These are phyloP conservation scores for Lepidothrix coronata DNA, from an alignment of 2,113 vertebrate species.

Conservation along the genomic window DNA sequence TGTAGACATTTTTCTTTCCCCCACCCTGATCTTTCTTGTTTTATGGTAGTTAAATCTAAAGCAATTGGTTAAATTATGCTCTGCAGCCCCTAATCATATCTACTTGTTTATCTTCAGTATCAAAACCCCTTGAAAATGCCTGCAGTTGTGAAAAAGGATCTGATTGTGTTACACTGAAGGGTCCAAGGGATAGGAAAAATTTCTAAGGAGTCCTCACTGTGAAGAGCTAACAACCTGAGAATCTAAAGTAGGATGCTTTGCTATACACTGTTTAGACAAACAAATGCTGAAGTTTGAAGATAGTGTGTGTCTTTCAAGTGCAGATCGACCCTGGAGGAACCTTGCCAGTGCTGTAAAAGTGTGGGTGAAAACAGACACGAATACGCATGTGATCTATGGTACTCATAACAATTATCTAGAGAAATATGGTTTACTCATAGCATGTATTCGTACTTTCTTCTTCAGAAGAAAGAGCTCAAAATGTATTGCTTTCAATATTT, in stretches of 20 bases:
- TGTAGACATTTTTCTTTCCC: not conserved
- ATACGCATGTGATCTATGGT: not conserved
- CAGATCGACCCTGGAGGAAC: not conserved
- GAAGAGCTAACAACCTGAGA: not conserved
- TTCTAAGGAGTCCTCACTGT: not conserved
- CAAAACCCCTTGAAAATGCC: not conserved
- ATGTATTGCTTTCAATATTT: not conserved
- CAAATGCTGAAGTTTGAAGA: not conserved
- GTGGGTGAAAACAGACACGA: not conserved
- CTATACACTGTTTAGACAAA: not conserved
- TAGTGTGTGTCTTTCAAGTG: not conserved
- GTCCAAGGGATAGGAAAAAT: not conserved
- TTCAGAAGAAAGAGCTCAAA: not conserved
- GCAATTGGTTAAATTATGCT: not conserved
- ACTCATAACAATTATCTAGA: not conserved
- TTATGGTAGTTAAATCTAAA: not conserved
- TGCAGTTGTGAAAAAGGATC: not conserved
- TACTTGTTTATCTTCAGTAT: not conserved
- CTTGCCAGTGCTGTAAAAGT: not conserved
- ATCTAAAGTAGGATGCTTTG: not conserved
- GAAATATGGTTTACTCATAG: not conserved
- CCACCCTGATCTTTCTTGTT: not conserved
- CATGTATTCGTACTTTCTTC: not conserved
- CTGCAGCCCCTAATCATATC: not conserved
- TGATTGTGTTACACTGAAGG: not conserved